Evolutionary conservation across 2,113 vertebrate species (phyloP).

Genomic region (Hippolais icterina): DNA sequence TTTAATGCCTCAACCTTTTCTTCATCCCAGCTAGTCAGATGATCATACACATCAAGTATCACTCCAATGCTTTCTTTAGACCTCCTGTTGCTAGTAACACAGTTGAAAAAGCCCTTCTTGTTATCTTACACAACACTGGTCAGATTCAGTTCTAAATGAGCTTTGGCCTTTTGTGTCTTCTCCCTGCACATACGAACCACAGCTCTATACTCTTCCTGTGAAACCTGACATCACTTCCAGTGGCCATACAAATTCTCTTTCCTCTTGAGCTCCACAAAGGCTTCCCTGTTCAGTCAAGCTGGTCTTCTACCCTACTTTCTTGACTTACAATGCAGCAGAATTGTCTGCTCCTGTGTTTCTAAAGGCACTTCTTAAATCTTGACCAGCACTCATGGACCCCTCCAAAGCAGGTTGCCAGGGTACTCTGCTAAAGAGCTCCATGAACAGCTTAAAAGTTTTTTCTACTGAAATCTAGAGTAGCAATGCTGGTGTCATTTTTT

Average conservation of each 20-base stretch:
- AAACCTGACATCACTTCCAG: background rate
- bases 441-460: background rate
- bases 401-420: background rate
- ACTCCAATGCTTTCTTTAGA: background rate
- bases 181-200: background rate
- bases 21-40: background rate
- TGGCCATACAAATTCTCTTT: background rate
- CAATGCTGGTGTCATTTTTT: background rate
- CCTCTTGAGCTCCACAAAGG: background rate
- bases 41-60: background rate
- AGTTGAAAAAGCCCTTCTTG: background rate
- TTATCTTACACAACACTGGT: background rate
- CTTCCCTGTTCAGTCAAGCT: background rate
- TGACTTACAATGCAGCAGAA: background rate
- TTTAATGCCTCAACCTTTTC: background rate
- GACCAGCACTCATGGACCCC: background rate
- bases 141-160: background rate
- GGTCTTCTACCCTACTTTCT: background rate
- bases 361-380: background rate
- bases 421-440: background rate
- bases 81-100: background rate
- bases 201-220: background rate
- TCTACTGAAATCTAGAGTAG: background rate
- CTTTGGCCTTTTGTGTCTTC: background rate
- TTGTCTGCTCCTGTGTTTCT: background rate